Evolutionary conservation across 2,797 vertebrate species (phyloP).

Genomic region (Anolis apletophallus): DNA sequence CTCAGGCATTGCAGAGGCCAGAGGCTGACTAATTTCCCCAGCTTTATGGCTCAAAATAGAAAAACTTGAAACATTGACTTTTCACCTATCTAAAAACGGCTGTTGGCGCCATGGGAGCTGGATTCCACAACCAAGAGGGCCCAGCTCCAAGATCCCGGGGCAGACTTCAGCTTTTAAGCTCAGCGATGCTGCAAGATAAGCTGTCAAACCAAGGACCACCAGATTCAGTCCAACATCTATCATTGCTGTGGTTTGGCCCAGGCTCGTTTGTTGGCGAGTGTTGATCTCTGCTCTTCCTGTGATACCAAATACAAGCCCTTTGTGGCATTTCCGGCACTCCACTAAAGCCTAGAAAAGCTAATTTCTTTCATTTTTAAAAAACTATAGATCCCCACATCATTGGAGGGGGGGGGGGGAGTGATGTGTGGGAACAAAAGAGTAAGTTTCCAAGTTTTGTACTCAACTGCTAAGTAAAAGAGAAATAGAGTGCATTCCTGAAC

Average conservation of each 20-base stretch:
- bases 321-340: not conserved
- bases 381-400: not conserved
- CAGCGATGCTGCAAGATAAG: not conserved
- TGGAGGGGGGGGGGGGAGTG: too few relatives aligned
- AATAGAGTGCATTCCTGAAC: too few relatives aligned
- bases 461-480: too few relatives aligned
- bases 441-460: not conserved
- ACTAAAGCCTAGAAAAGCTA: not conserved
- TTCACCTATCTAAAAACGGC: slow-evolving; percentile 70
- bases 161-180: not conserved
- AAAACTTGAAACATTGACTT: slow-evolving; percentile 68
- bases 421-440: not conserved
- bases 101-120: slow-evolving; percentile 54
- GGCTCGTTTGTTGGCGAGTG: not conserved
- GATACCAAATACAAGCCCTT: not conserved
- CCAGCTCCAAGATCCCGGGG: not conserved
- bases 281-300: not conserved
- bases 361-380: not conserved
- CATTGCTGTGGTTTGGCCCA: not conserved
- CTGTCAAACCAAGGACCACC: not conserved
- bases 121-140: slow-evolving; percentile 39
- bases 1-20: slow-evolving; percentile 50
- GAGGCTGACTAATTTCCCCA: slow-evolving; percentile 61
- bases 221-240: not conserved
- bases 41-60: slow-evolving; percentile 72